Base-by-base conservation (phyloP, 2,888 invertebrate species). In the Drosophila percnosoma region DNA sequence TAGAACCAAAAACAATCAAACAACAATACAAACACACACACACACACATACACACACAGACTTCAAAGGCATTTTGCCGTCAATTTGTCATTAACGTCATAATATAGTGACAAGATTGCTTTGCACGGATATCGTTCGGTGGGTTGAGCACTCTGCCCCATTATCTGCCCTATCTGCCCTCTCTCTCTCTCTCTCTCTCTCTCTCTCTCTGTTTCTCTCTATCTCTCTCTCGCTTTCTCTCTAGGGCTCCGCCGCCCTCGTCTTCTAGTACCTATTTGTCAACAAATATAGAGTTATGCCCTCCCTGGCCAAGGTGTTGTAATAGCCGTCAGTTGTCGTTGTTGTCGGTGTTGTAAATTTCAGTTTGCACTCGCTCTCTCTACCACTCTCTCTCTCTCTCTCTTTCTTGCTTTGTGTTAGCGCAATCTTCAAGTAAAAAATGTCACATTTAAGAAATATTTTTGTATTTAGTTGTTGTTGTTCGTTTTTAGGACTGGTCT, bases 11-110 rank as follows among this genome's bases (percentile, higher is more conserved):
- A 78, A 91, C 91, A 91, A 92, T 91, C 90, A 92, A 91, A 92
- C 90, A 90, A 78, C 85, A 79, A 79, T 76, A 90, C 87, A 92
- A 21, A 53, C 53, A 15, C 13, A 21, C 31, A 31, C 18, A 18
- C 15, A 27, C 11, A 15, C 11, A 7, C 31, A 31, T n/a, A n/a
- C 53, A 53, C 79, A 91, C 91, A 81, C 1, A 72, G 72, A 92
- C 92, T 83, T 92, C 92, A 92, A 92, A 92, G 83, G 73, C 79
- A 80, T 86, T 90, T 81, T 66, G 84, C 92, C 92, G 92, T 85
- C 93, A 92, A 93, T 93, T 92, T 92, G 93, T 92, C 91, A 92
- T 92, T 91, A 91, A 80, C 82, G 84, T 83, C 84, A 89, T 90
- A 91, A 91, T 90, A 90, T 90, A 91, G 87, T 90, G 91, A 91